phyloP scores from a whole-genome alignment of 1,140 invertebrate genomes.

The Aphidius gifuensis region DNA sequence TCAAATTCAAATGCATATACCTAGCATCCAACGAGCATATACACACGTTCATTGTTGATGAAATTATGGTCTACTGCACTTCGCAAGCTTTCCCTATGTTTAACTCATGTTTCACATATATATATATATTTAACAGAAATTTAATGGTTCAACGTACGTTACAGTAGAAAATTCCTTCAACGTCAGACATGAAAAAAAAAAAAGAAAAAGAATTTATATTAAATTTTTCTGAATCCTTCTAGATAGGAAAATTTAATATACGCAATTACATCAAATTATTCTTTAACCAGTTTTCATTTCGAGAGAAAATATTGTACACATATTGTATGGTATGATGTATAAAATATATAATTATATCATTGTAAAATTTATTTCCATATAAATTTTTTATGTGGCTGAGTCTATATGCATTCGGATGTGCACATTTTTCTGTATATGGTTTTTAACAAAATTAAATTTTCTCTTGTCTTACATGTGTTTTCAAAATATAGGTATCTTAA shows the following conservation, averaged over 20 bases:
- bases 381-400: too few species aligned
- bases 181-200: neutral
- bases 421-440: too few species aligned
- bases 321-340: too few species aligned
- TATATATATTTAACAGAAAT: conserved; percentile 10
- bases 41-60: conserved; percentile 40
- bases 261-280: neutral
- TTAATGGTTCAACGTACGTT: conserved; percentile 9
- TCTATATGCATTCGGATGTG: too few species aligned
- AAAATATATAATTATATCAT: too few species aligned
- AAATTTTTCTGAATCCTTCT: conserved; percentile 5
- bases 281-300: too few species aligned
- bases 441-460: too few species aligned
- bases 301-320: too few species aligned
- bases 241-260: neutral
- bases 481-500: too few species aligned
- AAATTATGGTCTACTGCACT: conserved; percentile 50
- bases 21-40: conserved; percentile 40
- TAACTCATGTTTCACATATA: conserved; percentile 10
- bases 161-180: conserved; percentile 11
- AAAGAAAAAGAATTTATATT: neutral
- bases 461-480: too few species aligned
- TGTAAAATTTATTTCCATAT: too few species aligned
- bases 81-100: conserved; percentile 14
- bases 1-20: conserved; percentile 52